Base-by-base conservation (phyloP, 2,113 vertebrate genomes). In the Lichenostomus cassidix region DNA sequence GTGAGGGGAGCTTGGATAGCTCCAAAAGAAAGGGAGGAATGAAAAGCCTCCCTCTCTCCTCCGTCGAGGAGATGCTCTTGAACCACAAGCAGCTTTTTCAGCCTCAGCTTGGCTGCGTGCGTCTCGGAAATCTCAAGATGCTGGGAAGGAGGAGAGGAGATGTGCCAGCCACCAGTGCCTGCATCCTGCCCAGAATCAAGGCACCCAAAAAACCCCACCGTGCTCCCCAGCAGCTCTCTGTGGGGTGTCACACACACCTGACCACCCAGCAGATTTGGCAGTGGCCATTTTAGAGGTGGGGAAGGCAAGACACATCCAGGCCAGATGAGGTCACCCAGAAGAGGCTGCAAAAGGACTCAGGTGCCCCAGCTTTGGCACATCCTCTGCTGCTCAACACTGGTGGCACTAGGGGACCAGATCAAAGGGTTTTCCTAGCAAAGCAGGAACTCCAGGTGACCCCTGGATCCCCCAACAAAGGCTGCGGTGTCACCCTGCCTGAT, bases 81-180 rank as follows among this genome's bases (percentile, higher is more conserved):
- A 96, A 94, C 83, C 90, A 91, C 81, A 87, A 89, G 88, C 92
- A 94, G 93, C 92, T 85, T 94, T 93, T 78, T 31, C 86, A 89
- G 94, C n/a, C 92, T 92, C 89, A 11, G 91, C 91, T 27, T 55
- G 85, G 83, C 82, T 92, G 76, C 11, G 35, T 15, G 79, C 2
- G 1, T 79, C 87, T 89, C 42, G 15, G 91, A 88, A 90, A 93
- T 74, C 88, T 95, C 92, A 69, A 87, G 94, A 87, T 90, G 94
- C 82, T 95, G 90, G 91, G 90, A 91, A 87, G 93, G 70, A 91
- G 59, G 71, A 92, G 63, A 94, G 79, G 87, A 7, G 8, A 68
- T 0, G 29, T 73, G 94, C 77, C 87, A 94, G 83, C 47, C 67
- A 23, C 52, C 88, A 39, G 47, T 1, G 12, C 41, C 35, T 8